Evolutionary conservation across 2,797 vertebrate genomes (phyloP).

Genomic region (Odontamblyopus lacepedii): DNA sequence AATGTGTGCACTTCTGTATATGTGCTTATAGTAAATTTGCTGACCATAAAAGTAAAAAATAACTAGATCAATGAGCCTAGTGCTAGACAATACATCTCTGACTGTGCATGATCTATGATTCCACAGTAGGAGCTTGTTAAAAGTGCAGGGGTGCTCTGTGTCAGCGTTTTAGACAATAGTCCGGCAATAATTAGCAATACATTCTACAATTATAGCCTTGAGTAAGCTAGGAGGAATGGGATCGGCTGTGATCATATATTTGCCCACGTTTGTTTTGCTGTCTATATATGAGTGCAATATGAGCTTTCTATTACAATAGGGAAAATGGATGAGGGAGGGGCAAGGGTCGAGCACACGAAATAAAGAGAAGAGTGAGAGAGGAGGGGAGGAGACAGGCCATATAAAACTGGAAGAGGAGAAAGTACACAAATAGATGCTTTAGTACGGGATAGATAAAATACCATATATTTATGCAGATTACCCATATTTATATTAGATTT

Average conservation of each 20-base stretch:
- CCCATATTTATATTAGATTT: background rate
- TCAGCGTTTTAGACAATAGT: conserved; percentile 13
- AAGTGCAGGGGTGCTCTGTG: conserved; percentile 1
- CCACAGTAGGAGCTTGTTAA: conserved; percentile 10
- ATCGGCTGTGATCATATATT: conserved; percentile 27
- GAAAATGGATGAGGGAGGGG: conserved; percentile 18
- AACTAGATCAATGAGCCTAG: background rate
- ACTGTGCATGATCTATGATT: conserved; percentile 12
- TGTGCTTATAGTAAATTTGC: background rate
- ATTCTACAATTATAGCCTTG: conserved; percentile 11
- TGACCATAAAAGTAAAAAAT: conserved; percentile 5
- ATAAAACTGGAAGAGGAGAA: conserved; percentile 19
- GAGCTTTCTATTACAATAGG: conserved; percentile 62
- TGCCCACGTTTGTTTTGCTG: conserved; percentile 31
- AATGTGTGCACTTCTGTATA: background rate
- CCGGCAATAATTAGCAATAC: conserved; percentile 13
- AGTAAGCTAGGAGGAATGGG: conserved; percentile 22
- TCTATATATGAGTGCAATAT: conserved; percentile 59
- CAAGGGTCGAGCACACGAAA: conserved; percentile 55
- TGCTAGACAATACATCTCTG: background rate
- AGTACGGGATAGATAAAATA: conserved; percentile 15
- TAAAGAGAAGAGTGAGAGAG: conserved; percentile 44
- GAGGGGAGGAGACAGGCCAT: conserved; percentile 18
- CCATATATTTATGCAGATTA: background rate
- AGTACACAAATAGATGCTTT: conserved; percentile 22